Base-by-base conservation (phyloP, 2,888 invertebrate genomes). In the Philopedon plagiatum region DNA sequence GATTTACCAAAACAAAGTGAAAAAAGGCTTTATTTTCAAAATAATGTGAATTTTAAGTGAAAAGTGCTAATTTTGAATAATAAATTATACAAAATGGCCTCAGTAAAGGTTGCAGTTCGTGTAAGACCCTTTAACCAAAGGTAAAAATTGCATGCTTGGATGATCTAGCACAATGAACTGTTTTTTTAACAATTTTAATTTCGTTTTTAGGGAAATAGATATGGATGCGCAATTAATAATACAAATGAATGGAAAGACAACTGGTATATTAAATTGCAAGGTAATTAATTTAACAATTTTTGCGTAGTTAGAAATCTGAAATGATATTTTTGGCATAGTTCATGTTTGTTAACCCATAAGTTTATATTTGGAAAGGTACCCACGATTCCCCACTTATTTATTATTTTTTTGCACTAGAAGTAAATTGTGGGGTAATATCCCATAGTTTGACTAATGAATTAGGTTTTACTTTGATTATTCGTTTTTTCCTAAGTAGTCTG, bases 41-140 rank as follows among this genome's bases (percentile, higher is more conserved):
- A 64, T 56, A 37, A 54, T 54, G 41, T 64, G 41, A 64, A 29
- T 56, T 46, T 26, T 13, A 18, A 54, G 21, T 21, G 32, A 46
- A 62, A 41, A 64, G 32, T 32, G 11, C 13, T 37, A 54, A 3
- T 37, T 13, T 54, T 46, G 21, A 5, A 51, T 15, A 51, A 15
- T 63, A 11, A 34, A n/a, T 32, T n/a, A 4, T 2, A 11, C 32
- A 88, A 83, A 86, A 95, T 95, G 95, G 95, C 96, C 84, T 96
- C 96, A 81, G 93, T 96, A 82, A 95, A 95, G 90, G 95, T 95
- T 84, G 95, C 95, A 83, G 95, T 95, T 80, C 91, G 95, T 88
- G 94, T 95, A 87, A 92, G 95, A 85, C 95, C 95, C 86, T 94
- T 95, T 87, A 95, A 94, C 88, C 91, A 93, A 87, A 94, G 95